Base-by-base conservation (phyloP, 2,888 invertebrate genomes). In the Drosophila villosipedis region DNA sequence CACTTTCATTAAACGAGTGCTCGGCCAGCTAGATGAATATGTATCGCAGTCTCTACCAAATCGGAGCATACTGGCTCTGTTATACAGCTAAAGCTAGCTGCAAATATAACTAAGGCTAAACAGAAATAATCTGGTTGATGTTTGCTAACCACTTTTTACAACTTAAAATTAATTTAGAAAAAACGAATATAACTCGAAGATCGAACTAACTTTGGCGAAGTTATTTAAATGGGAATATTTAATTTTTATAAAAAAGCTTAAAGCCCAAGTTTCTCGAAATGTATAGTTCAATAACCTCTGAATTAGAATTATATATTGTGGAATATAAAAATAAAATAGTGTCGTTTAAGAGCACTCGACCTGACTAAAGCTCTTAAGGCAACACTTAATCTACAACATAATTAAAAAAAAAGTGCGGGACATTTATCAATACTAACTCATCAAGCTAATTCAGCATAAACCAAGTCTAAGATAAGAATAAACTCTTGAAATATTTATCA, bases 1-100 rank as follows among this genome's bases (percentile, higher is more conserved):
- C 84, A 84, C 83, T 84, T 84, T 84, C 89, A 86, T 86, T 86
- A 77, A 68, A 67, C 58, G 68, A 31, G 31, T 52, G 68, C 66
- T 39, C 50, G 66, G 68, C 58, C 60, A 68, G 67, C 62, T 54
- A 52, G 49, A 33, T 53, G 33, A 41, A 73, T 69, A 62, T 65
- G 33, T 63, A n/a, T 37, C 55, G 50, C 25, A 63, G 39, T 64
- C 63, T 6, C 43, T 53, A 22, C 25, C 0, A 25, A n/a, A 6
- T 5, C 9, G 19, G 28, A 19, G 53, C n/a, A 39, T 47, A 47
- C 52, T 28, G 1, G 16, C 22, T 41, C 16, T 22, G 16, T 10
- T 30, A 12, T 30, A 16, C 30, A 22, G 28, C 16, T 54, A 16
- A 47, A 7, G 7, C 7, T 47, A 22, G 7, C 22, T 22, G 22